These are phyloP conservation scores for Opisthograptis luteolata DNA, from an alignment of 2,888 invertebrate species.

Conservation along the genomic window DNA sequence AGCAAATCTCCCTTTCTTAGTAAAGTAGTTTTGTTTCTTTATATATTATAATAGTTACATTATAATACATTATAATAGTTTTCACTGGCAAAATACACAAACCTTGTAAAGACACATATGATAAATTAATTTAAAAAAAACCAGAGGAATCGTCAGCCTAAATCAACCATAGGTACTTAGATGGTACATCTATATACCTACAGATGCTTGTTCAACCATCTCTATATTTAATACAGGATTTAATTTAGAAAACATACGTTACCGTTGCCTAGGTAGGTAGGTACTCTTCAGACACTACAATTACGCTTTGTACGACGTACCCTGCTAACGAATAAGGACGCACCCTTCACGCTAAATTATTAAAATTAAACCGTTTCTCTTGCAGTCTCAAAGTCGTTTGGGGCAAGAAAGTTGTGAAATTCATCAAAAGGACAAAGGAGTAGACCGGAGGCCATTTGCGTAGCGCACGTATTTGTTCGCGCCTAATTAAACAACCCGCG, in stretches of 20 bases:
- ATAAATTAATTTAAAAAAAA: no score
- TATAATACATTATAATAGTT: no score
- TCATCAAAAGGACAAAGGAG: constrained; percentile 77
- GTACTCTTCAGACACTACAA: constrained; percentile 7
- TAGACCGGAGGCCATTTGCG: constrained; percentile 73
- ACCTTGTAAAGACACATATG: no score
- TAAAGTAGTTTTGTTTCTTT: no score
- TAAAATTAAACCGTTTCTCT: constrained; percentile 71
- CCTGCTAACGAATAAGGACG: constrained; percentile 47
- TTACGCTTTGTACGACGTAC: constrained; percentile 8
- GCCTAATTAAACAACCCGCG: constrained; percentile 77
- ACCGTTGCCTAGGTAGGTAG: neutral
- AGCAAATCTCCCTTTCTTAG: no score
- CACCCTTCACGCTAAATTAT: constrained; percentile 65
- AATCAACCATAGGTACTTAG: no score
- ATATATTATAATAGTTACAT: no score
- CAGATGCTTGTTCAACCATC: no score
- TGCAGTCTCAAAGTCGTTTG: constrained; percentile 70
- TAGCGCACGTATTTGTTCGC: constrained; percentile 77
- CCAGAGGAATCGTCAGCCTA: no score
- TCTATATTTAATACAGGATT: no score
- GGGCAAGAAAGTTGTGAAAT: constrained; percentile 76
- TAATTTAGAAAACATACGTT: neutral
- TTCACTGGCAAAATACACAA: no score
- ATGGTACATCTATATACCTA: no score